Conservation (phyloP, 2,113 vertebrate species). For the Craseonycteris thonglongyai region DNA sequence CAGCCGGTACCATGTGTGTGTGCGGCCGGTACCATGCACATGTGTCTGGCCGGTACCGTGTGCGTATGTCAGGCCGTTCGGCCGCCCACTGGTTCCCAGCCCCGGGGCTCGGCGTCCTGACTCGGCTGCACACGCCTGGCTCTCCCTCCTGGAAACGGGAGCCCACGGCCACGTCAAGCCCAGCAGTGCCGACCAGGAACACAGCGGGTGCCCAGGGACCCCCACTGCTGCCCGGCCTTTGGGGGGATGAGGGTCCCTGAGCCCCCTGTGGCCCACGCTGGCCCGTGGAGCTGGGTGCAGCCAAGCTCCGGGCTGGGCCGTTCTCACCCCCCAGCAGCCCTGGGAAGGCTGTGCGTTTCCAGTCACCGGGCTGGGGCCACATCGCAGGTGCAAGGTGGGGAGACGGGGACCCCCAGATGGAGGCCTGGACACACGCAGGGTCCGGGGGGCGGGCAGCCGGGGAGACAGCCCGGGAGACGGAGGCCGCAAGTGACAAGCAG, state of each 20-base stretch:
- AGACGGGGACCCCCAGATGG: not conserved
- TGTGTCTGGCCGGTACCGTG: too few species aligned
- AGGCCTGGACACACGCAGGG: too few species aligned
- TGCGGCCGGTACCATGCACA: too few species aligned
- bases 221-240: accelerated
- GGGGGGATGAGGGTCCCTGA: not conserved
- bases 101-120: not conserved
- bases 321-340: too few species aligned
- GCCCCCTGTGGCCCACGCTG: not conserved
- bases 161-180: too few species aligned
- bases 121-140: accelerated
- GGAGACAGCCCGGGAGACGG: not conserved
- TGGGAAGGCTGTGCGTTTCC: not conserved
- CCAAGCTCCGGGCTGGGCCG: not conserved
- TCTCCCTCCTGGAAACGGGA: not conserved
- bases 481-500: accelerated
- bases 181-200: not conserved
- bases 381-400: not conserved
- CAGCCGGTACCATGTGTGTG: too few species aligned
- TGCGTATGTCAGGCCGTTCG: too few species aligned
- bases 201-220: accelerated
- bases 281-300: too few species aligned
- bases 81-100: not conserved
- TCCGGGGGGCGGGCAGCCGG: too few species aligned
- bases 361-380: not conserved